Evolutionary conservation across 2,797 vertebrate genomes (phyloP).

Genomic region (Sciaenops ocellatus): DNA sequence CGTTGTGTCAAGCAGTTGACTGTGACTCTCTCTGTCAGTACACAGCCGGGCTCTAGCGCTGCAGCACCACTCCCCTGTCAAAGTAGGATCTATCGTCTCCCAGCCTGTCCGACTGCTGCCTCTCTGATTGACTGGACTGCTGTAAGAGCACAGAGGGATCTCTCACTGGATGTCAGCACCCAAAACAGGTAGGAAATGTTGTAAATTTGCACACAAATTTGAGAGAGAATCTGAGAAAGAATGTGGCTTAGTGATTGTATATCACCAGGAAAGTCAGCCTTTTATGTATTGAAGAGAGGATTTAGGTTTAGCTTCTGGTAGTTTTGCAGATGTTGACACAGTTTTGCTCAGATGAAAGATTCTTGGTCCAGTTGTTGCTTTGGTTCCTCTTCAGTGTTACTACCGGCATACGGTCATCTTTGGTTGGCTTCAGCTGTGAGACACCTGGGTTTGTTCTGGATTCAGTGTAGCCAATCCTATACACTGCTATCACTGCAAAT

Average conservation of each 20-base stretch:
- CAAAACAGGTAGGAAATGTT: conserved; percentile 65
- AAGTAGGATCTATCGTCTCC: conserved; percentile 72
- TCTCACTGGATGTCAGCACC: conserved; percentile 66
- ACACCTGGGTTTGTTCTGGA: conserved; percentile 26
- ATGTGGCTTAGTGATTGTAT: neutral
- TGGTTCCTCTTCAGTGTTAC: conserved; percentile 27
- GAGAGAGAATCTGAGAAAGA: neutral
- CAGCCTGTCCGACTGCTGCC: conserved; percentile 29
- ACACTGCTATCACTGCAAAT: conserved; percentile 11
- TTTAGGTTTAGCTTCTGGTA: neutral
- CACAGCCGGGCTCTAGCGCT: conserved; percentile 54
- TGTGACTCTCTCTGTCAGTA: conserved; percentile 65
- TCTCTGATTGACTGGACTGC: conserved; percentile 59
- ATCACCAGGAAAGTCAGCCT: neutral
- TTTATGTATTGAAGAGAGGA: neutral
- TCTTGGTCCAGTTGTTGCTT: conserved; percentile 25
- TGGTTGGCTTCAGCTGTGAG: conserved; percentile 47
- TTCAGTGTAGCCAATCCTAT: conserved; percentile 13
- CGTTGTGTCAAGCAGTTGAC: conserved; percentile 64
- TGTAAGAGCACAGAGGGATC: conserved; percentile 38
- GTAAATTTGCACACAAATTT: neutral
- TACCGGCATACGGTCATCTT: conserved; percentile 38
- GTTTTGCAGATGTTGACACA: conserved; percentile 25
- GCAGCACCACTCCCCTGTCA: conserved; percentile 76
- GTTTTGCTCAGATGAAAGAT: conserved; percentile 1